Base-by-base conservation (phyloP, 2,888 invertebrate genomes). In the Linnaemya tessellans region DNA sequence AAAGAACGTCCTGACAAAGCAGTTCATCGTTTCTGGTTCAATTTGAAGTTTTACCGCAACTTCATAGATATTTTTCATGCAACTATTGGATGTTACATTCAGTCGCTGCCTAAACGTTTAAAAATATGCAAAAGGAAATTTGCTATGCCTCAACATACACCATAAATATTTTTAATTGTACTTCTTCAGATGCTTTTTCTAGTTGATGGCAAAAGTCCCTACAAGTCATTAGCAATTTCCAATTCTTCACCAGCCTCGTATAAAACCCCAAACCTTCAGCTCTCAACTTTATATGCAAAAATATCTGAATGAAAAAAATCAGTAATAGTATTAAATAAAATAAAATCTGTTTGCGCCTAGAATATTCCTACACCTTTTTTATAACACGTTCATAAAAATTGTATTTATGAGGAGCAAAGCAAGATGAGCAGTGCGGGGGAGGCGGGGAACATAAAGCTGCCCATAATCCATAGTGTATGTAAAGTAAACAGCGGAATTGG, bases 301-400 rank as follows among this genome's bases (percentile, higher is more conserved):
- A 56, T 25, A 7, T 56, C 25, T 10, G n/a, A 1, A n/a, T 35
- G 9, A 10, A 18, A 18, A 35, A 46, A 77, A 71, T 74, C 56
- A 68, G 41, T 68, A 80, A 80, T 77, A 67, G 80, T 62, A 84
- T 84, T 77, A 84, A 84, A 84, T 68, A 60, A 67, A 77, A 73
- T 77, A 84, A 77, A 67, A 54, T 80, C 84, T 71, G 80, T 60
- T 75, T 71, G 64, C 51, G 43, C 56, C 25, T 67, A n/a, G 38
- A 25, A 30, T 3, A 30, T 30, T 5, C 30, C 5, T 38, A 18
- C 22, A 15, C 25, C 49, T 41, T 68, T 41, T 56, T 80, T 49
- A 80, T 58, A n/a, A 30, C 13, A 25, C 56, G 4, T 70, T 51
- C 49, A 75, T 54, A 80, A 77, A 46, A 74, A 75, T 64, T 65